Evolutionary conservation across 2,888 invertebrate genomes (phyloP), one percentile per base, ranked within the genome.

Genomic region (Drosophila borborema): DNA sequence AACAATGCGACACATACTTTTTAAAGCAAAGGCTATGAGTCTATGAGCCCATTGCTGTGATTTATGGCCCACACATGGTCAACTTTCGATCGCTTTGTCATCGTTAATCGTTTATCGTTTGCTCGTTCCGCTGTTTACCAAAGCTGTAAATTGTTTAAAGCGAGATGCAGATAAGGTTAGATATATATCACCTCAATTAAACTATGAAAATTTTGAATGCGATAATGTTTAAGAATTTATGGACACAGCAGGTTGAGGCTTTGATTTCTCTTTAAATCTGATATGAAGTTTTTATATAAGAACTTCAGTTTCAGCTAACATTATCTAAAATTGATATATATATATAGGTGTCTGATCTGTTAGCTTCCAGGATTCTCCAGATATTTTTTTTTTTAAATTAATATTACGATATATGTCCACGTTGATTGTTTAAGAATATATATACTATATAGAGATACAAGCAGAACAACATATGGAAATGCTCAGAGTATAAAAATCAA

Each of bases 21-120:
- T 7, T 8, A 7, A 54, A n/a, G 6, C 51, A 68, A 58, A 60
- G 14, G 14, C 28, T 3, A 43, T 43, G 18, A 43, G 63, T 48
- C 55, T 61, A 56, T 58, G 64, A 65, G 65, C 74, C 69, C 46
- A 12, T 23, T 49, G 34, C 40, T 56, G 70, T 85, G 89, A 85
- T 85, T 84, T 67, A 85, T 85, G 79, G 59, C 62, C 64, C 45
- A 45, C 89, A 79, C 81, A 79, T 86, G 84, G 72, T 67, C 55
- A 53, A 28, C 54, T 64, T 63, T 59, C 60, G 68, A 61, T 59
- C 76, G 80, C 70, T 80, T 72, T 82, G 72, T 70, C 72, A 69
- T 72, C 67, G 53, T 72, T 75, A 72, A 82, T 82, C 71, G 73
- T 74, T 72, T 72, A 79, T 80, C 81, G 70, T 18, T 55, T 46